Evolutionary conservation across 2,113 vertebrate genomes (phyloP).

Genomic region (Muntiacus muntjak): DNA sequence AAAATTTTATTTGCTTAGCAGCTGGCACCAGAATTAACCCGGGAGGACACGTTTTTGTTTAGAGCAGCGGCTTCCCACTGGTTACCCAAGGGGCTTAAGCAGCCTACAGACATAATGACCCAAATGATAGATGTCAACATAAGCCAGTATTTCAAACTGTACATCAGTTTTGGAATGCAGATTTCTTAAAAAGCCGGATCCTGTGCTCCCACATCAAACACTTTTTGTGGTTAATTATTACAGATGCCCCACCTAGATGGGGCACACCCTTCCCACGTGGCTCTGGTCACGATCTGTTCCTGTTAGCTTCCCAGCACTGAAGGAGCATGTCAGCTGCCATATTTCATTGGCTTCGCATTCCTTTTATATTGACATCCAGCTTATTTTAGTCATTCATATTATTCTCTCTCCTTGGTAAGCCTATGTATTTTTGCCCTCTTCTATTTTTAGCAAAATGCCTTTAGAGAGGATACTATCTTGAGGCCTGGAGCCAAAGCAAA

Average conservation of each 20-base stretch:
- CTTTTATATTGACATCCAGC: background rate
- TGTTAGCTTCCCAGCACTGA: background rate
- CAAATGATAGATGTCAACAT: background rate
- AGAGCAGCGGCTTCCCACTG: background rate
- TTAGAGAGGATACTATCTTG: background rate
- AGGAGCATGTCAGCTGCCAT: background rate
- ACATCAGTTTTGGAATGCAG: background rate
- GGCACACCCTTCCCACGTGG: background rate
- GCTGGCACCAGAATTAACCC: background rate
- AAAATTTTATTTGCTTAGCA: slow-evolving; percentile 19
- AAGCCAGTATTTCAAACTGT: background rate
- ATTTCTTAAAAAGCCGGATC: background rate
- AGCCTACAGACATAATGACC: background rate
- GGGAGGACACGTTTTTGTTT: background rate
- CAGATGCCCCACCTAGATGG: background rate
- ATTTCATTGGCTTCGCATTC: background rate
- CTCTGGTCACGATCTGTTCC: background rate
- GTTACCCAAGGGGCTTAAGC: background rate
- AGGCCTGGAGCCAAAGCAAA: background rate
- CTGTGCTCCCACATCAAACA: background rate
- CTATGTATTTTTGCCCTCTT: background rate
- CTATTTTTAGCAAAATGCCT: background rate
- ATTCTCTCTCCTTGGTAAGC: background rate
- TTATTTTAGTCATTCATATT: background rate
- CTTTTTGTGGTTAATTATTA: background rate